A percentile compares a stretch with the other conserved stretches of the same genome.
phyloP scores from a whole-genome alignment of 2,888 invertebrate genomes.

The Alitta virens region DNA sequence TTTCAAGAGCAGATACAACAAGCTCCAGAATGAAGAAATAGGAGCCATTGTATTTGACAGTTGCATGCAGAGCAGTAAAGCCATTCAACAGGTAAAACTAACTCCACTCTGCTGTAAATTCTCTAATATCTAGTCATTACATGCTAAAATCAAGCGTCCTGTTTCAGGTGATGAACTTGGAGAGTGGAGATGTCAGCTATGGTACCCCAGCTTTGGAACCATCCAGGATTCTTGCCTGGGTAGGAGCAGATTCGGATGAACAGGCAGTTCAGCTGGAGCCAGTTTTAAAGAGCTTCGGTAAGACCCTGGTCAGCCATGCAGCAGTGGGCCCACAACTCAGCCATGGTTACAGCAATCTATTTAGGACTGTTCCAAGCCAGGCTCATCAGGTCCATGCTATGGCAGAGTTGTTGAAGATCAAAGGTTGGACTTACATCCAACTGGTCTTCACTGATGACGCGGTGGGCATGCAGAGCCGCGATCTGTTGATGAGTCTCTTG shows the following conservation, averaged over 20 bases:
- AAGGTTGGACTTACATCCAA: slow-evolving; percentile 55
- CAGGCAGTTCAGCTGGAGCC: slow-evolving; percentile 44
- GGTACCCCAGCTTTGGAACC: slow-evolving; percentile 33
- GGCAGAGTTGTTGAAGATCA: slow-evolving; percentile 45
- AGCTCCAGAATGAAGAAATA: slow-evolving; percentile 20
- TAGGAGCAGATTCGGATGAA: slow-evolving; percentile 40
- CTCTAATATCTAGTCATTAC: too few species aligned
- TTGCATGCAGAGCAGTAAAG: slow-evolving; percentile 34
- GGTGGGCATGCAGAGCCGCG: slow-evolving; percentile 28
- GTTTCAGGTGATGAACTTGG: slow-evolving; percentile 31
- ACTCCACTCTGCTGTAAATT: too few species aligned
- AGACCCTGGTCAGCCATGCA: slow-evolving; percentile 58
- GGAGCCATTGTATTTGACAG: slow-evolving; percentile 48
- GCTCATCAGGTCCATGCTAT: slow-evolving; percentile 39
- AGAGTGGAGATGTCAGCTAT: slow-evolving; percentile 36
- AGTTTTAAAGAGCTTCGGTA: slow-evolving; percentile 60
- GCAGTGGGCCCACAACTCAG: slow-evolving; percentile 36
- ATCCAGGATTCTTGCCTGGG: slow-evolving; percentile 38
- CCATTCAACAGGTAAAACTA: slow-evolving; percentile 36
- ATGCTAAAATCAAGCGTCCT: too few species aligned
- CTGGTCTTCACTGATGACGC: slow-evolving; percentile 44
- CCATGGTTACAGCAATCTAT: slow-evolving; percentile 38
- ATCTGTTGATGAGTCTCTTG: too few species aligned
- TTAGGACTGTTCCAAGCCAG: slow-evolving; percentile 42
- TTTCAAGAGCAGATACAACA: slow-evolving; percentile 20